Evolutionary conservation across 2,113 vertebrate species (phyloP), one percentile per base, ranked within the genome.

Genomic region (Pyrgilauda ruficollis): DNA sequence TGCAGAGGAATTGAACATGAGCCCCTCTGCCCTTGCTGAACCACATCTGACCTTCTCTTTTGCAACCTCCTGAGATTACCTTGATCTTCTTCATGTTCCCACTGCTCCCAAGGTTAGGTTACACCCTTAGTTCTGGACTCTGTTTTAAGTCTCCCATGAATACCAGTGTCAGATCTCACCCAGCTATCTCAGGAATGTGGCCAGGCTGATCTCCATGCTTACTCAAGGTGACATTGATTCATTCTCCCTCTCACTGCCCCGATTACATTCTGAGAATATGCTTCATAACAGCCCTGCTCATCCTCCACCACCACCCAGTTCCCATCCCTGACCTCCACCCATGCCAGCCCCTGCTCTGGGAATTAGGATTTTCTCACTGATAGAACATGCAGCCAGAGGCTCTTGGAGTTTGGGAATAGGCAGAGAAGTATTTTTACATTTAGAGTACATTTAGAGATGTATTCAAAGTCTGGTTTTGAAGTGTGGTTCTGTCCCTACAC

Each of bases 161-260:
- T 88, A 93, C 59, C 62, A 82, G 73, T 95, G 96, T 96, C 96
- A 97, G 81, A 75, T 88, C 83, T 79, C 79, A 8, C 39, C 62
- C 74, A 96, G 97, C 96, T 97, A 98, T 97, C 96, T 96, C 79
- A 97, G 97, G 97, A 97, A 97, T 97, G 97, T 84, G 79, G 94
- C 93, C 72, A 78, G 78, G 85, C 83, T 97, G 93, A 98, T 96
- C 97, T 97, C 95, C 95, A 3, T 93, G 70, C 95, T 95, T 93
- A 95, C 89, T 85, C 67, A 94, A 95, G 84, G 80, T 92, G 91
- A 93, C 92, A 88, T 73, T 97, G 96, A 98, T 98, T 97, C 97
- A 97, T 97, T 92, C 47, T 89, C 84, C 78, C 94, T 87, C 74
- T 75, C 87, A 26, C 33, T 44, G 61, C 55, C 88, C 55, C 84